These are phyloP conservation scores for Palythoa heliodiscus DNA, from an alignment of 92 coral and sea anemone genomes.

Conservation along the genomic window DNA sequence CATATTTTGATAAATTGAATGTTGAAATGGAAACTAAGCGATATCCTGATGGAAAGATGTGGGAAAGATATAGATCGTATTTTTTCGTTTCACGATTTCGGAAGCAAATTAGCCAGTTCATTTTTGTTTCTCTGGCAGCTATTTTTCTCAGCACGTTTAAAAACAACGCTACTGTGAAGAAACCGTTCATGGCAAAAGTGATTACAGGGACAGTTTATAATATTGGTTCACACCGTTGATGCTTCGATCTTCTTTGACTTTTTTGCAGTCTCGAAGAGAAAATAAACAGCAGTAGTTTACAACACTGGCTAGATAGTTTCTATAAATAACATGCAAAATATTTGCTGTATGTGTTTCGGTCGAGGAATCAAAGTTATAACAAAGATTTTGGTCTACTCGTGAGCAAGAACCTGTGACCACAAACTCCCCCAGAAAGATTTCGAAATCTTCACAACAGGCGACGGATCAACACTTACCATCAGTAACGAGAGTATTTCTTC, in stretches of 20 bases:
- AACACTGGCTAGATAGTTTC: neutral
- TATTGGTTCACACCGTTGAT: constrained; percentile 22
- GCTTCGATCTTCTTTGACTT: neutral
- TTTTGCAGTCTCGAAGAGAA: neutral
- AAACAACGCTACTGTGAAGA: neutral
- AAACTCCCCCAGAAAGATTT: neutral
- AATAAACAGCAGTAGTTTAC: neutral
- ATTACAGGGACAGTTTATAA: neutral
- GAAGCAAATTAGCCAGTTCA: neutral
- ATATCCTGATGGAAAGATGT: neutral
- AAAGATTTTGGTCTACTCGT: neutral
- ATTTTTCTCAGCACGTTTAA: neutral
- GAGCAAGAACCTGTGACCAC: constrained; percentile 10
- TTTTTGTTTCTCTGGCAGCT: neutral
- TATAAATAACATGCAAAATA: neutral
- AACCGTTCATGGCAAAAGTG: neutral
- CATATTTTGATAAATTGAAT: neutral
- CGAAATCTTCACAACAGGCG: constrained; percentile 5
- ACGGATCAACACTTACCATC: constrained; percentile 70
- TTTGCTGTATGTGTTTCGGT: neutral
- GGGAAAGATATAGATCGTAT: neutral
- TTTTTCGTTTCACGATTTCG: neutral
- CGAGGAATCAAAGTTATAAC: neutral
- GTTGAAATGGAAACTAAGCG: constrained; percentile 5
- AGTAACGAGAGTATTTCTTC: constrained; percentile 91